Percentiles rank a stretch among this genome's conserved stretches.
phyloP scores from a whole-genome alignment of 1,140 invertebrate genomes.

The Gryon sp. region DNA sequence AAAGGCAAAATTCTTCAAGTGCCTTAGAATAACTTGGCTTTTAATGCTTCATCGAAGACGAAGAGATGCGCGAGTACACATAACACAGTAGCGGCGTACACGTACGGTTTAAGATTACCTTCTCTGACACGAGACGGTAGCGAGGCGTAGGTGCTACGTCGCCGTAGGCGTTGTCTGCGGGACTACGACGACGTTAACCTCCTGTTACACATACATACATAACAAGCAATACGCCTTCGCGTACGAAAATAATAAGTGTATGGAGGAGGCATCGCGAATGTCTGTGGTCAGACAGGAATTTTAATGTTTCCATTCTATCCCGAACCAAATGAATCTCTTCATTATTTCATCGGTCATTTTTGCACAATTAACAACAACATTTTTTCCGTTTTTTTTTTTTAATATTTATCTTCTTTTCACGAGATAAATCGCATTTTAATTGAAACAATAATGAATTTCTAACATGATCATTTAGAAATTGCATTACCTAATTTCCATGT shows the following conservation, averaged over 20 bases:
- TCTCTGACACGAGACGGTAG: constrained; percentile 73
- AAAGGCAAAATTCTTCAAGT: constrained; percentile 58
- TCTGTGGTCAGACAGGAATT: constrained; percentile 43
- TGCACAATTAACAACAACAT: too few relatives aligned
- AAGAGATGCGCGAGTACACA: constrained; percentile 26
- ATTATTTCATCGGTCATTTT: too few relatives aligned
- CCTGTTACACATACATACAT: constrained; percentile 52
- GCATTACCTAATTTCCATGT: too few relatives aligned
- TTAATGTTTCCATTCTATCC: constrained; percentile 31
- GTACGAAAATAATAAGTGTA: constrained; percentile 11
- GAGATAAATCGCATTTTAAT: too few relatives aligned
- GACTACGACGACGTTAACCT: constrained; percentile 60
- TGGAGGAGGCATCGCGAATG: constrained; percentile 16
- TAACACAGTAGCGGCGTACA: constrained; percentile 55
- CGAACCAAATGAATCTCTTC: constrained; percentile 31
- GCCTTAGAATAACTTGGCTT: constrained; percentile 62
- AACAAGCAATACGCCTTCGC: not conserved
- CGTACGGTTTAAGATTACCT: constrained; percentile 70
- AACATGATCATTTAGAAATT: too few relatives aligned
- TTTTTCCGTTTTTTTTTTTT: too few relatives aligned
- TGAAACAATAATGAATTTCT: too few relatives aligned
- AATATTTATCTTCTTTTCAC: too few relatives aligned
- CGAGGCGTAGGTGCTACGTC: constrained; percentile 74
- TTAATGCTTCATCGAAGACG: constrained; percentile 56
- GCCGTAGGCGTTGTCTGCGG: constrained; percentile 68